Conservation (phyloP, 2,797 vertebrate species). For the Alauda arvensis region DNA sequence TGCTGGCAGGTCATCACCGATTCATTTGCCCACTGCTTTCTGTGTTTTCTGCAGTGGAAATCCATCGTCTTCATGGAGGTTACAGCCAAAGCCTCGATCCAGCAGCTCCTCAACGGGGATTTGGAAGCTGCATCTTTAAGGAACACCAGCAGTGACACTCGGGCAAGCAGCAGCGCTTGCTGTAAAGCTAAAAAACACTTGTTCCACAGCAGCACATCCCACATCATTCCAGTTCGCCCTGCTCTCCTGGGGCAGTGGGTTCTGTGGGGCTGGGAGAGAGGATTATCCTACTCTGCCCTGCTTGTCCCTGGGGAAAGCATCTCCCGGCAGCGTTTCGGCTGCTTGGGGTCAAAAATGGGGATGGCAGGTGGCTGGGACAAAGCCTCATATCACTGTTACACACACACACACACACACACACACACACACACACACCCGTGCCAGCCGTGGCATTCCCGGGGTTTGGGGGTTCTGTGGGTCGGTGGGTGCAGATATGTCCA, state of each 20-base stretch:
- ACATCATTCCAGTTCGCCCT: neutral
- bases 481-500: neutral
- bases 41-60: neutral
- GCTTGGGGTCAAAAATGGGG: neutral
- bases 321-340: fast-evolving
- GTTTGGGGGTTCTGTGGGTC: neutral
- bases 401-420: too few species aligned
- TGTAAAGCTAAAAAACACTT: neutral
- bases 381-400: neutral
- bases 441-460: fast-evolving
- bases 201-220: neutral
- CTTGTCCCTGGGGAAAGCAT: neutral
- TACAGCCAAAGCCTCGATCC: neutral
- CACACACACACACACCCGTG: too few species aligned
- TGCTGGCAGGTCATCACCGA: neutral
- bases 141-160: neutral
- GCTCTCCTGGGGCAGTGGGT: fast-evolving
- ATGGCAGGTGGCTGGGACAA: neutral
- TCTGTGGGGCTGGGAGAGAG: neutral
- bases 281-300: neutral
- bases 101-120: fast-evolving
- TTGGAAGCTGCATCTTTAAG: neutral
- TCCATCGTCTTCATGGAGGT: fast-evolving
- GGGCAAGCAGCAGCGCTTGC: neutral
- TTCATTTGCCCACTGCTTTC: neutral